Base-by-base conservation (phyloP, 2,888 invertebrate species). In the Tipula confusa region DNA sequence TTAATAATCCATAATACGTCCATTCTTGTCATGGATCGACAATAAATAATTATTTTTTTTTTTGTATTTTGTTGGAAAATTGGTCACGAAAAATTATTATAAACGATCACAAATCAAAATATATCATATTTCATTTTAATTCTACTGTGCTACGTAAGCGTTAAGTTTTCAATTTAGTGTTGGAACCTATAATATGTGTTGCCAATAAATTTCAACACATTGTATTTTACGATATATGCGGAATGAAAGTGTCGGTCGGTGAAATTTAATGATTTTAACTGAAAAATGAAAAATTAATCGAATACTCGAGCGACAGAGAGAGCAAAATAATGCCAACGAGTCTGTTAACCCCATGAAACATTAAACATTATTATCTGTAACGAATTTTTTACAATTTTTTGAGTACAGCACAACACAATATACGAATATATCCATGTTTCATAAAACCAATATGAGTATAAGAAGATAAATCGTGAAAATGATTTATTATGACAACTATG, bases 101-200 rank as follows among this genome's bases (percentile, higher is more conserved):
- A 64, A 64, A 64, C 64, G 64, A 64, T 64, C 64, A 64, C 64
- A 64, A 64, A 64, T 64, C 64, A 64, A 64, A 64, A 64, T 64
- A 64, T n/a, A n/a, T n/a, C n/a, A 64, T 64, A 64, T 24, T 64
- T 64, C 18, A 64, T 64, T 64, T 64, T 24, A 64, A 64, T 64
- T 64, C 4, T n/a, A n/a, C n/a, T 43, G 6, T 43, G 3, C 15
- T 24, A 7, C 64, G 24, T 24, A 64, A 64, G 64, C 64, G 64
- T 24, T 24, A 18, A 64, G 6, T 64, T 64, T 38, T 64, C 24
- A 24, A 7, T 24, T 64, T 24, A 64, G 64, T 64, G 64, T 18
- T 64, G 18, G 24, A 18, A 64, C 24, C 24, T 64, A 64, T 64
- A 64, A 15, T 31, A 31, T 7, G 31, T 31, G 13, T 64, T 64